Conservation (phyloP, 2,113 vertebrate genomes). For the Sapajus apella region DNA sequence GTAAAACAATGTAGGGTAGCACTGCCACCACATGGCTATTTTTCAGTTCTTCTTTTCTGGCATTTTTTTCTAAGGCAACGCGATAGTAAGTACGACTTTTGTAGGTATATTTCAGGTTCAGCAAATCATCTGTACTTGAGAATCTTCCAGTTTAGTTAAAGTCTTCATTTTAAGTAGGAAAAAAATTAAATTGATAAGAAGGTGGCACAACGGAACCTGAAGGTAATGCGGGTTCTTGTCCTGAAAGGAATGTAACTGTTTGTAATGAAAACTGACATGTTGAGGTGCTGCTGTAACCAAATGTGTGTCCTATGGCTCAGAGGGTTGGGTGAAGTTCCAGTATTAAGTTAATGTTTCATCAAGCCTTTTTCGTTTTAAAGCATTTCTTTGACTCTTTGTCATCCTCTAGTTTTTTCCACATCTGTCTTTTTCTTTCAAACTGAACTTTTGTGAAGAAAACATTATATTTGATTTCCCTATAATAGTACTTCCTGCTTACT, state of each 20-base stretch:
- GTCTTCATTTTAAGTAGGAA: background rate
- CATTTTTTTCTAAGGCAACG: background rate
- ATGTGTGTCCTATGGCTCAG: background rate
- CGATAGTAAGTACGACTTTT: background rate
- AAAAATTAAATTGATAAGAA: background rate
- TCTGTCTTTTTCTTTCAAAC: background rate
- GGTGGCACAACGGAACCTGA: no score
- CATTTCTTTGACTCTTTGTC: background rate
- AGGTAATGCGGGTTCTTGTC: background rate
- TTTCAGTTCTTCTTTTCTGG: background rate
- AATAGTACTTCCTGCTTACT: background rate
- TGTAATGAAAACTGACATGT: background rate
- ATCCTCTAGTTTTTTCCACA: background rate
- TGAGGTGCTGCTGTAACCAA: background rate
- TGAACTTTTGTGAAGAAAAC: background rate
- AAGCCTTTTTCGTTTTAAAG: background rate
- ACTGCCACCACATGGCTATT: slow-evolving; percentile 71
- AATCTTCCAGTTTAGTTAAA: background rate
- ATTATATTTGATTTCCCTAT: background rate
- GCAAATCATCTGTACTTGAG: background rate
- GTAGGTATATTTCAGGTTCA: background rate
- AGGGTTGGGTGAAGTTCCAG: background rate
- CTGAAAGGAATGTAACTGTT: background rate
- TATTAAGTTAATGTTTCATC: background rate
- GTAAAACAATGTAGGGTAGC: background rate